Conservation (phyloP, 1,140 invertebrate species). For the Danaus plexippus region DNA sequence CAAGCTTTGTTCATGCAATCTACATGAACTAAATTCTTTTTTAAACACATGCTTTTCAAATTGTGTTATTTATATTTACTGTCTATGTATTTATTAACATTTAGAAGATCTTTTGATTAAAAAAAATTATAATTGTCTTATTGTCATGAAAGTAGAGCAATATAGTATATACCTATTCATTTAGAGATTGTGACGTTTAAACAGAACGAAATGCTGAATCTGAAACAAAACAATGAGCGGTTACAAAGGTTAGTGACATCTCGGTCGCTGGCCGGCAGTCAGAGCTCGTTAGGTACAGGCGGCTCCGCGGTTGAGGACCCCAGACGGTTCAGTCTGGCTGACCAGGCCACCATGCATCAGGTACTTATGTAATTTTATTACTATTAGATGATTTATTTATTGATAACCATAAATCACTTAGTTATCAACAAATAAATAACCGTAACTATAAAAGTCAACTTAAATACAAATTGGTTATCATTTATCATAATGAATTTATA, state of each 20-base stretch:
- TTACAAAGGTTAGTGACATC: constrained; percentile 89
- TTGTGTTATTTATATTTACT: not conserved
- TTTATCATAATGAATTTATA: constrained; percentile 5
- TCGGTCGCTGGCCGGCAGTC: constrained; percentile 85
- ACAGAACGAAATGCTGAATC: constrained; percentile 94
- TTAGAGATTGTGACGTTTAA: not conserved
- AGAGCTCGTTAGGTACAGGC: constrained; percentile 78
- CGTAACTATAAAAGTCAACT: too few relatives aligned
- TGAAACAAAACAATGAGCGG: constrained; percentile 97
- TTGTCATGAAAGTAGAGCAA: not conserved
- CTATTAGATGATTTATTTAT: not conserved
- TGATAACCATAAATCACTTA: not conserved
- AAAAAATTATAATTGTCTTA: not conserved
- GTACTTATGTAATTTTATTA: constrained; percentile 23
- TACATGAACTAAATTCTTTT: too few relatives aligned
- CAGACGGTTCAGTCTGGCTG: constrained; percentile 63
- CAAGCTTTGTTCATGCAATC: too few relatives aligned
- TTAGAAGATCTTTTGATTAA: not conserved
- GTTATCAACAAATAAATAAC: too few relatives aligned
- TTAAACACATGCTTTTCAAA: too few relatives aligned
- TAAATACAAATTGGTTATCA: not conserved
- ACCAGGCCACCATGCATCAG: constrained; percentile 64
- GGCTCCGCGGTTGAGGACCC: constrained; percentile 59
- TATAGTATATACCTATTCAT: not conserved
- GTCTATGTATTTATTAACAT: not conserved